Percentiles rank a stretch among this genome's conserved stretches.
Conservation (phyloP, 2,113 vertebrate species). For the Rhineura floridana region DNA sequence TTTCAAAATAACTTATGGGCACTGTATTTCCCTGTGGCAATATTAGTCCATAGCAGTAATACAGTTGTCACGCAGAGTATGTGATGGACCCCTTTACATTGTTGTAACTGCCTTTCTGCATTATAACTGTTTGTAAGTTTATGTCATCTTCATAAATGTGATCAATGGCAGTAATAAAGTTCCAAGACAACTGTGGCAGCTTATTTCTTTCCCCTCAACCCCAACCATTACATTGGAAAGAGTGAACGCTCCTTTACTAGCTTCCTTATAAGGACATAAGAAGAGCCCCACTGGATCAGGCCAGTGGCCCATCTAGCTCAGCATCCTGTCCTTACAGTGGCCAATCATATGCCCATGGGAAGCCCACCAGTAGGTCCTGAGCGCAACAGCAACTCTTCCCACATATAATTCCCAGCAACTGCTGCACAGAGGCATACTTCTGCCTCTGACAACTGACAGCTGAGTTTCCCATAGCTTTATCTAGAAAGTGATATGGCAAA, state of each 20-base stretch:
- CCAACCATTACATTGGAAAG: neutral
- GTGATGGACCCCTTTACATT: conserved; percentile 64
- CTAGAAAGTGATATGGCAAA: neutral
- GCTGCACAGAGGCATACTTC: no score
- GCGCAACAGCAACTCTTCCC: no score
- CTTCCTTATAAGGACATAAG: neutral
- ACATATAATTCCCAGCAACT: no score
- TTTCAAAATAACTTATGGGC: conserved; percentile 54
- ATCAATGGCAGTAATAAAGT: conserved; percentile 62
- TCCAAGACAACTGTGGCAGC: conserved; percentile 47
- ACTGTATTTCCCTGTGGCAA: conserved; percentile 36
- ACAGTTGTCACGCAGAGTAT: conserved; percentile 59
- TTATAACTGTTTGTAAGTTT: conserved; percentile 61
- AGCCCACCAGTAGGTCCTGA: no score
- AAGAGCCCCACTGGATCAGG: no score
- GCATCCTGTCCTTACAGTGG: no score
- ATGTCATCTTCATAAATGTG: conserved; percentile 59
- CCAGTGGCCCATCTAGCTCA: no score
- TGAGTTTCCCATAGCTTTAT: accelerated
- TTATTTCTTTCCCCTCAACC: conserved; percentile 24
- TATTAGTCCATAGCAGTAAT: conserved; percentile 45
- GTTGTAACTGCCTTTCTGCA: conserved; percentile 56
- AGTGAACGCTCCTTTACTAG: neutral
- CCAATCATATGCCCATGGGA: no score
- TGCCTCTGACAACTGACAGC: neutral